Evolutionary conservation across 2,888 invertebrate species (phyloP), one percentile per base, ranked within the genome.

Genomic region (Sesamia inferens): DNA sequence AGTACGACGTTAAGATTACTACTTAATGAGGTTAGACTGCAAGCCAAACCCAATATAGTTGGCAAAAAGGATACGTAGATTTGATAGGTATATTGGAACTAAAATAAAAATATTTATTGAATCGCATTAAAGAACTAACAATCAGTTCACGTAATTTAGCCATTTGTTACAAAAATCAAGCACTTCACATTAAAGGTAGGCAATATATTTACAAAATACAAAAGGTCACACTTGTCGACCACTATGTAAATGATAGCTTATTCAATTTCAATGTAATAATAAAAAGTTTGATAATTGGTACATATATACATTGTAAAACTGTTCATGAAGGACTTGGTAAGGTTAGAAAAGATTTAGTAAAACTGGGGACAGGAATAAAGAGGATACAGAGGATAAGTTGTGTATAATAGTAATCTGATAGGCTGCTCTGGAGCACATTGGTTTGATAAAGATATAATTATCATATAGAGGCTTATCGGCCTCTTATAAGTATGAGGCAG

Each of bases 181-280:
- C 58, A 63, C 54, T 68, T 64, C 61, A 57, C 70, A n/a, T 22
- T 51, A 31, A 19, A 54, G 22, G 16, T 19, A 71, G 55, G 68
- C 47, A 47, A 54, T 75, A 64, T 57, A 55, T 67, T 74, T 68
- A 13, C 16, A 48, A 61, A 75, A 66, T 16, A 39, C 42, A 81
- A 81, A 31, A 81, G 77, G 81, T 81, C 73, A 81, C 14, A 1
- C 19, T 31, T 72, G 31, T 70, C 54, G 10, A 11, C 14, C 51
- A 71, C 68, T 65, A 77, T 81, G 68, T 51, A 66, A 72, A 80
- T 69, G 11, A 66, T 47, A 8, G 14, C 0, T 11, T 14, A 71
- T 67, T 69, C 31, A 59, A 76, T n/a, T 31, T 31, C 13, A 1
- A 22, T 44, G 24, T 19, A 48, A 16, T 39, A 44, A 76, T 51